Evolutionary conservation across 2,797 vertebrate species (phyloP), one percentile per base, ranked within the genome.

Genomic region (Myripristis jacobus): DNA sequence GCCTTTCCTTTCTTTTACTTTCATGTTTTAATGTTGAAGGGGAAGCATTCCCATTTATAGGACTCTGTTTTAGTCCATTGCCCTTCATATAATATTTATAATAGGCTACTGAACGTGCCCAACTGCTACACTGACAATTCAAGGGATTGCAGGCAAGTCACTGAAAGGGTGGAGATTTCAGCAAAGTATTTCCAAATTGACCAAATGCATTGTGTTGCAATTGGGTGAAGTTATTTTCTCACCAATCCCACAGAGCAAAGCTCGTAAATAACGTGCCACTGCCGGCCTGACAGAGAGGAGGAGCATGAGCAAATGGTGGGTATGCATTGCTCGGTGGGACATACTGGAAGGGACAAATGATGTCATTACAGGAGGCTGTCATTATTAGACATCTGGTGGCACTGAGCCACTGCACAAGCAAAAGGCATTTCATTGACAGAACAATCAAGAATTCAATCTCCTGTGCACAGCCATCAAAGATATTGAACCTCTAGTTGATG

Each of bases 371-470:
- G 51, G 56, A 77, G 63, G 67, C 70, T 46, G 76, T 65, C 76
- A 81, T 87, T 78, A 66, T 75, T 75, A 77, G 81, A 77, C 80
- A 84, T 84, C 48, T 68, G 74, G 69, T 61, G n/a, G 55, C 54
- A 81, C n/a, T 77, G 74, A 85, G 75, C 65, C 64, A 19, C 67
- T 62, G 64, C 48, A 34, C 61, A 67, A 74, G 75, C 66, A 77
- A 55, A 69, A 63, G 65, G 70, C 62, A 53, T 81, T 52, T 52
- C 66, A 88, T 69, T 50, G 48, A 70, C 34, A 66, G 52, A 75
- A 74, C 73, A 79, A 74, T 25, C 41, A 63, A 66, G 55, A 87
- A 79, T 78, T 73, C 13, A 69, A 74, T 80, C 56, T 44, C 61
- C 34, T 43, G 2, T 47, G 54, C 6, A 6, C 69, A 73, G 31